Percentiles rank a stretch among this genome's conserved stretches.
These are phyloP conservation scores for Hetaerina titia DNA, from an alignment of 2,888 invertebrate species.

Conservation along the genomic window DNA sequence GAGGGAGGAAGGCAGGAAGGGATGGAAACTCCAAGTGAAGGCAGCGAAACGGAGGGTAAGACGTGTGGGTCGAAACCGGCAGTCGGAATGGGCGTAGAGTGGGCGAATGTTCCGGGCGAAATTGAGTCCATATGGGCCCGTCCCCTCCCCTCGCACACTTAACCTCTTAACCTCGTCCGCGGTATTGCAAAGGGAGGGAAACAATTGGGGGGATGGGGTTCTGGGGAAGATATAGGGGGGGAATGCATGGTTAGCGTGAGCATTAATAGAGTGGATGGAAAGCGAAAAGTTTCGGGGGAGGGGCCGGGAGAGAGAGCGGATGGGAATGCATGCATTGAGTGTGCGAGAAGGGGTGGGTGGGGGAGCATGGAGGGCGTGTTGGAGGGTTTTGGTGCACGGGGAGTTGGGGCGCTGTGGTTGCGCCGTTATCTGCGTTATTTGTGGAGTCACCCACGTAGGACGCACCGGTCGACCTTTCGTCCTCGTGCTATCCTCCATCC, in stretches of 20 bases:
- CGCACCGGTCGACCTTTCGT: not conserved
- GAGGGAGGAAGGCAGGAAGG: not conserved
- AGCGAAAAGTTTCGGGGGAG: slow-evolving; percentile 30
- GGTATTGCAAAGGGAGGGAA: not conserved
- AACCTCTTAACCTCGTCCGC: not conserved
- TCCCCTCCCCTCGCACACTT: not conserved
- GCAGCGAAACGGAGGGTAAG: not conserved
- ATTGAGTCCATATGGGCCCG: slow-evolving; percentile 9
- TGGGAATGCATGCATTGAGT: not conserved
- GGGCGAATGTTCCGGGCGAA: not conserved
- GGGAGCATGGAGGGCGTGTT: not conserved
- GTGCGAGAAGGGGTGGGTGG: not conserved
- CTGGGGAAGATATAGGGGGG: not conserved
- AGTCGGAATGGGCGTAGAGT: not conserved
- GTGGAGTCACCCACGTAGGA: not conserved
- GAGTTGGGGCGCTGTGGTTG: not conserved
- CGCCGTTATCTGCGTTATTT: slow-evolving; percentile 12
- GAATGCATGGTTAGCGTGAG: not conserved
- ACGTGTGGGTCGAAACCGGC: not conserved
- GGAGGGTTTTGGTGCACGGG: not conserved
- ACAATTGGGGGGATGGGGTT: not conserved
- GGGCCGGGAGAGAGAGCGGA: not conserved
- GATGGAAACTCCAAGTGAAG: not conserved
- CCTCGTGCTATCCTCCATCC: not conserved
- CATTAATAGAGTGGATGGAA: slow-evolving; percentile 9